Evolutionary conservation across 2,113 vertebrate species (phyloP).

Genomic region (Emydocephalus ijimae): DNA sequence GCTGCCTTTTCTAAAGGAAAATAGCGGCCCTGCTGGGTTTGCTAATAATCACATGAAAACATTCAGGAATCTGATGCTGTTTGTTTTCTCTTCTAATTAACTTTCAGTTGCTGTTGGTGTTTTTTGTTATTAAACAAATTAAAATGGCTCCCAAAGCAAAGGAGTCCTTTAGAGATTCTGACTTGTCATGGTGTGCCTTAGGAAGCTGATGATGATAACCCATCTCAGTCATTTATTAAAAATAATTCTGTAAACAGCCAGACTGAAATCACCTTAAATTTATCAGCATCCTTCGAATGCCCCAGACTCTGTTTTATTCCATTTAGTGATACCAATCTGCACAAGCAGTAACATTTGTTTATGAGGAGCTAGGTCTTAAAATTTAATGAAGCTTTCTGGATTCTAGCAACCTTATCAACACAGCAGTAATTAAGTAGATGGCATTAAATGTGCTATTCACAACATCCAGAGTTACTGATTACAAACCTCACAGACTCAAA

Average conservation of each 20-base stretch:
- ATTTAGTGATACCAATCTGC: neutral
- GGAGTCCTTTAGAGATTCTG: neutral
- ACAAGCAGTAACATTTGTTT: slow-evolving; percentile 6
- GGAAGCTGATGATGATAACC: neutral
- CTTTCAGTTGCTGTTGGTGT: neutral
- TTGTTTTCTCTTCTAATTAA: slow-evolving; percentile 17
- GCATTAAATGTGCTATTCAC: neutral
- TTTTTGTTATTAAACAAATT: slow-evolving; percentile 3
- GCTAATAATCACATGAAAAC: neutral
- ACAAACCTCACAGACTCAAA: neutral
- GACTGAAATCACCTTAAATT: neutral
- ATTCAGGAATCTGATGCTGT: neutral
- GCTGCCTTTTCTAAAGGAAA: neutral
- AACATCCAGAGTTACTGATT: slow-evolving; percentile 13
- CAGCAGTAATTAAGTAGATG: slow-evolving; percentile 25
- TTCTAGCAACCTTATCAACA: neutral
- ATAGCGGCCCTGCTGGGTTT: neutral
- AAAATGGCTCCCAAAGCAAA: slow-evolving; percentile 5
- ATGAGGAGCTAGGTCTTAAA: neutral
- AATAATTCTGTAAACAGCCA: neutral
- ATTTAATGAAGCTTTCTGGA: slow-evolving; percentile 21
- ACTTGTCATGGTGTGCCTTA: neutral
- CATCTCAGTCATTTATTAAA: slow-evolving; percentile 8
- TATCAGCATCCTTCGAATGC: neutral
- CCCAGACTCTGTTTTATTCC: neutral